Evolutionary conservation across 2,888 invertebrate genomes (phyloP).

Genomic region (Campoletis raptor): DNA sequence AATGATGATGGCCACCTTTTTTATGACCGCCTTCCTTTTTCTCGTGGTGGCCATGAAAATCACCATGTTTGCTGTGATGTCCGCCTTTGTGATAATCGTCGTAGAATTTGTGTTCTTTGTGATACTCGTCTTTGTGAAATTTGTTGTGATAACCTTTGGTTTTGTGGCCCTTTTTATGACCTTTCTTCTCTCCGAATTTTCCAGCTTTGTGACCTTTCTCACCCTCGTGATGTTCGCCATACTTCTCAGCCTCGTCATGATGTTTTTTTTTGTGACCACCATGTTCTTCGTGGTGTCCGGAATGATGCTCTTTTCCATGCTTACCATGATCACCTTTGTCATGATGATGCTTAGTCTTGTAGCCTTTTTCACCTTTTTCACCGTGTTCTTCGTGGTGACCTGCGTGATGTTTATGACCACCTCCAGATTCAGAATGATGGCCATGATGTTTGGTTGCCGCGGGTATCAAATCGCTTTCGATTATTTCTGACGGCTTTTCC

Average conservation of each 20-base stretch:
- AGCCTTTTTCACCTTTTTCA: constrained; percentile 92
- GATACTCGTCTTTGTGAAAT: constrained; percentile 91
- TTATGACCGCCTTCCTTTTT: constrained; percentile 88
- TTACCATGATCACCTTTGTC: constrained; percentile 88
- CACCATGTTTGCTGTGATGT: constrained; percentile 89
- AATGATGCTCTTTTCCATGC: constrained; percentile 87
- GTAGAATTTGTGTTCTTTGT: constrained; percentile 89
- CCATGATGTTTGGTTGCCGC: constrained; percentile 65
- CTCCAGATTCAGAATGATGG: constrained; percentile 85
- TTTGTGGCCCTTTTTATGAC: constrained; percentile 93
- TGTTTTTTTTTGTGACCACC: constrained; percentile 88
- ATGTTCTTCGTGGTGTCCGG: constrained; percentile 88
- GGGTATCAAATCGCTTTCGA: constrained; percentile 65
- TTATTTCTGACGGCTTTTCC: background rate
- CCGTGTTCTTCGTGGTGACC: constrained; percentile 90
- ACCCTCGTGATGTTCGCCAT: constrained; percentile 88
- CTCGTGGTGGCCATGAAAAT: constrained; percentile 89
- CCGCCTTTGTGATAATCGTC: constrained; percentile 91
- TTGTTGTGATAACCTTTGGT: constrained; percentile 94
- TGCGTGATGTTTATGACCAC: constrained; percentile 89
- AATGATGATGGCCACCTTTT: constrained; percentile 88
- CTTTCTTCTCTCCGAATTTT: constrained; percentile 93
- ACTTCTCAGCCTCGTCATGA: constrained; percentile 88
- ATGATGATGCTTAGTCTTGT: constrained; percentile 91
- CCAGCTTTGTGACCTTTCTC: constrained; percentile 92